Base-by-base conservation (phyloP, 2,888 invertebrate genomes). In the Oscheius onirici region DNA sequence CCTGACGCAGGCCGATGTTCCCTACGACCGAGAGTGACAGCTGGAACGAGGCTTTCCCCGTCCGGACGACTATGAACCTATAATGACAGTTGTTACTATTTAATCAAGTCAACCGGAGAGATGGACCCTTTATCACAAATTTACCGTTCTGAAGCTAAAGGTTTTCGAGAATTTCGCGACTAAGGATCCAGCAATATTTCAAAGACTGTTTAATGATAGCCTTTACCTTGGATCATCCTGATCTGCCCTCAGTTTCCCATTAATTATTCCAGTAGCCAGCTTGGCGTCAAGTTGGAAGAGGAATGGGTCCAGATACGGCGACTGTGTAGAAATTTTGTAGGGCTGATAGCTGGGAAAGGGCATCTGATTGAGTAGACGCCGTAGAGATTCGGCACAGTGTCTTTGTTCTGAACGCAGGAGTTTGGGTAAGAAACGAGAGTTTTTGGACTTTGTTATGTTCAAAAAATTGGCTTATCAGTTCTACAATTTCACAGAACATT, bases 261-360 rank as follows among this genome's bases (percentile, higher is more conserved):
- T 49, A 8, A 43, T 20, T 24, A 68, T 55, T 3, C 43, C 68
- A 5, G 26, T n/a, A 41, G 44, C 28, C 26, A 73, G 34, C 22
- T 72, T 69, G 26, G 83, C 75, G 22, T 82, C 82, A 17, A 77
- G 57, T 44, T 61, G 72, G 69, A 81, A 82, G 26, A 75, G 26
- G 17, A 57, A 40, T 1, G 80, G 76, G 55, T 82, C 82, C 44
- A 81, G 55, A 34, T 75, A 81, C 11, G 82, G 81, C 1, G 79
- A 52, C 13, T 41, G 43, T 13, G 63, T 17, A 5, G 68, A 60
- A 2, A 72, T 46, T 28, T 71, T 68, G 40, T 57, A 68, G 8
- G 44, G 68, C 57, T 68, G 68, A 46, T 58, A 49, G n/a, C 43
- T 68, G 1, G 68, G 20, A 11, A 57, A 58, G 2, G 68, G 68